Base-by-base conservation (phyloP, 2,888 invertebrate genomes). In the Brenthis daphne region DNA sequence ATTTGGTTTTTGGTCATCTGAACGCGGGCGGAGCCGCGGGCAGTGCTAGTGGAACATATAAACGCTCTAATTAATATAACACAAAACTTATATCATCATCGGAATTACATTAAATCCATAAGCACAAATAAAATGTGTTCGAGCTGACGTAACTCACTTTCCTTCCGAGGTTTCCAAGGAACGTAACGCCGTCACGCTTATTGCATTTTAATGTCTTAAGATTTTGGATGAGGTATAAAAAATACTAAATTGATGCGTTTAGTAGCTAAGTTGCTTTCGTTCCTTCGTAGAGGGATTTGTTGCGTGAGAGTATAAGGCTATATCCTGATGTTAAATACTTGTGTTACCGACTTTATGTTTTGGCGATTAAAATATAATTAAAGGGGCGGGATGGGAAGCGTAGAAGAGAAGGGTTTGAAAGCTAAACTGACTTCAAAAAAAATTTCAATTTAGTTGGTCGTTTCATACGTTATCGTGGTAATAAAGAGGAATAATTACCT, bases 191-290 rank as follows among this genome's bases (percentile, higher is more conserved):
- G 61, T 66, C 54, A 73, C 61, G 69, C 65, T 75, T 75, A 75
- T 75, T 73, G 71, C 74, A 65, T 76, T 75, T 73, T 73, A 74
- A 75, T 75, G 72, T 57, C 63, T 43, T 54, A 66, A 48, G n/a
- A 64, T 51, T 63, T 63, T 20, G 37, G 43, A 43, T 37, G 63
- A 51, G 53, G 20, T 51, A 63, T 43, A 63, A 53, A 53, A 60
- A 50, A 24, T 33, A 37, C 53, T 63, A 63, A 63, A 63, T 63
- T 63, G 63, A 53, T 63, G 53, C 51, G 3, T 53, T 53, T 63
- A 63, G 37, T 63, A 37, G 37, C 53, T 53, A n/a, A 53, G 54
- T 63, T 53, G 51, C 20, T 37, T 53, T 33, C 16, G 33, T 37
- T 37, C 37, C 51, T 37, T 11, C 37, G 37, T 43, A 60, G 50